These are phyloP conservation scores for Autographa gamma DNA, from an alignment of 2,888 invertebrate species.

Conservation along the genomic window DNA sequence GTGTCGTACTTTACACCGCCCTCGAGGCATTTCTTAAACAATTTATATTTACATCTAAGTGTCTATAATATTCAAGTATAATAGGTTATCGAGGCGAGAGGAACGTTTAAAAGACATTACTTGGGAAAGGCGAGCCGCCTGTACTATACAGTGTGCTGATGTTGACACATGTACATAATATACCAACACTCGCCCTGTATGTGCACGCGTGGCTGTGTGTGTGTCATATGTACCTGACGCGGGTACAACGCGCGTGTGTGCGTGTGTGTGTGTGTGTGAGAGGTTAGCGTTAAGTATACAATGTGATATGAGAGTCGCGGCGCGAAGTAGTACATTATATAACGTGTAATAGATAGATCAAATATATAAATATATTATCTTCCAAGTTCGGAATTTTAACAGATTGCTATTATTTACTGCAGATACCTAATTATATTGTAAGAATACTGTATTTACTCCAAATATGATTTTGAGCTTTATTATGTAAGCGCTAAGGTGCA, in stretches of 20 bases:
- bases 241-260: conserved; percentile 27
- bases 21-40: not conserved
- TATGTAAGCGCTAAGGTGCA: conserved; percentile 45
- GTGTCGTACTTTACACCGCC: not conserved
- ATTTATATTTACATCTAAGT: not conserved
- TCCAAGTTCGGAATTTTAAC: conserved; percentile 23
- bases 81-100: not conserved
- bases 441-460: conserved; percentile 34
- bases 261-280: conserved; percentile 6
- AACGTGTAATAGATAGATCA: not conserved
- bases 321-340: conserved; percentile 19
- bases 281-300: conserved; percentile 29
- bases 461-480: conserved; percentile 60
- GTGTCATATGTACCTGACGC: conserved; percentile 16
- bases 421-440: conserved; percentile 21
- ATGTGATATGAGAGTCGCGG: conserved; percentile 37
- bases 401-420: conserved; percentile 38
- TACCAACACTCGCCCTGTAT: not conserved
- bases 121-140: not conserved
- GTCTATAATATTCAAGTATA: conserved; percentile 8
- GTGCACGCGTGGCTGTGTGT: not conserved
- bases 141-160: too few species aligned
- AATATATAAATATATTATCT: conserved; percentile 14
- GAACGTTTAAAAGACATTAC: not conserved
- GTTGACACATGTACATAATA: not conserved